Base-by-base conservation (phyloP, 2,797 vertebrate genomes). In the Sternotherus odoratus region DNA sequence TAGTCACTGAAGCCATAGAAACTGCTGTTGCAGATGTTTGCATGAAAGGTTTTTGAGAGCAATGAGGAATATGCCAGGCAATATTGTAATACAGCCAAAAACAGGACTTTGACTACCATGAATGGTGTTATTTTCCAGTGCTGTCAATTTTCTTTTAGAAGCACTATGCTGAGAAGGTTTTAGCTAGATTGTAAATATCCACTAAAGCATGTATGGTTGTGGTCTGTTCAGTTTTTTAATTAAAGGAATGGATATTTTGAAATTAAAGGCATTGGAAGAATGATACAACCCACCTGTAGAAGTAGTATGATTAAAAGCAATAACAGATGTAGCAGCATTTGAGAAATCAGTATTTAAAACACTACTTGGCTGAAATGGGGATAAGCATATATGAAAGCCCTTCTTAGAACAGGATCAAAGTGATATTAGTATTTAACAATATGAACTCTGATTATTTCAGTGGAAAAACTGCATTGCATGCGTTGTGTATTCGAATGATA, bases 1-100 rank as follows among this genome's bases (percentile, higher is more conserved):
- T n/a, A 81, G 26, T 8, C n/a, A 3, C 9, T 5, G 23, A 26
- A 2, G 30, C 36, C 43, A 33, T 36, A 72, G 89, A 89, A 33
- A 3, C 28, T 1, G 0, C 0, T 0, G 43, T 19, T 36, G 33
- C 48, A 13, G 46, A 39, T 36, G 33, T 30, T 48, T 75, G 72
- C 26, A 75, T 48, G 24, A 75, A 75, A 75, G 26, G 43, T 30
- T 75, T 75, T 48, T 48, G 72, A 46, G 26, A 48, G 24, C 72
- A 75, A 48, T 28, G 66, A 39, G 66, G 5, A 36, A 11, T 69
- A 69, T 39, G 72, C 15, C 26, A 75, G 72, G 13, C 43, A 75
- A 46, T 46, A 48, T 46, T 48, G 46, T 69, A 21, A 69, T 69
- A 28, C 43, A 46, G 43, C 26, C 30, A 43, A 46, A 75, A 48